Evolutionary conservation across 2,113 vertebrate species (phyloP).

Genomic region (Chrysochloris asiatica): DNA sequence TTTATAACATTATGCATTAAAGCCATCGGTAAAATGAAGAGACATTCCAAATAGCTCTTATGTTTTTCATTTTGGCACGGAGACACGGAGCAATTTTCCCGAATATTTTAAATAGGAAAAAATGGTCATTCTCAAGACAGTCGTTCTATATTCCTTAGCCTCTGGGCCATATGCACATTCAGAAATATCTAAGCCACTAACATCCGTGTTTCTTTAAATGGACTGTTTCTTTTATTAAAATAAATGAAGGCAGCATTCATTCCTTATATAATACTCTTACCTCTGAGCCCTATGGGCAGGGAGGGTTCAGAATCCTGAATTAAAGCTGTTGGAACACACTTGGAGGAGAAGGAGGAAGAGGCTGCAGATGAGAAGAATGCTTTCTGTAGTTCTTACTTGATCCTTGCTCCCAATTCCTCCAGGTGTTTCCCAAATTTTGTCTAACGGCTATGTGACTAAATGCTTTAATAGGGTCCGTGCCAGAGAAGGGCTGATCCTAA

Average conservation of each 20-base stretch:
- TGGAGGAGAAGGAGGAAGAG: not conserved
- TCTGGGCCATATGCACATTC: slow-evolving; percentile 64
- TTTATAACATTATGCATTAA: slow-evolving; percentile 80
- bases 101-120: slow-evolving; percentile 77
- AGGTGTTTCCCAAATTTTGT: not conserved
- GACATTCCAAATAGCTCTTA: slow-evolving; percentile 80
- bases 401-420: not conserved
- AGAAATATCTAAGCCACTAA: slow-evolving; percentile 73
- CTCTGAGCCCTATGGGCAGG: slow-evolving; percentile 59
- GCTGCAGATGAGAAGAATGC: slow-evolving; percentile 8
- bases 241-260: slow-evolving; percentile 58
- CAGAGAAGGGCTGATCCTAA: not conserved
- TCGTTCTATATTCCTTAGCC: slow-evolving; percentile 62
- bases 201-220: slow-evolving; percentile 78
- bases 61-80: slow-evolving; percentile 81
- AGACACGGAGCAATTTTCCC: slow-evolving; percentile 78
- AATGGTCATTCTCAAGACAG: slow-evolving; percentile 75
- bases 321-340: slow-evolving; percentile 41
- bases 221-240: slow-evolving; percentile 74
- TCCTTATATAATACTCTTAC: slow-evolving; percentile 69
- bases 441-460: not conserved
- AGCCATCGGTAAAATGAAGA: slow-evolving; percentile 85
- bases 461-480: not conserved
- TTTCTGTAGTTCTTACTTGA: not conserved
- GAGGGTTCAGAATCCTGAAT: slow-evolving; percentile 63